Percentiles rank a stretch among this genome's conserved stretches.
phyloP scores from a whole-genome alignment of 2,797 vertebrate species.

The Pristis pectinata region DNA sequence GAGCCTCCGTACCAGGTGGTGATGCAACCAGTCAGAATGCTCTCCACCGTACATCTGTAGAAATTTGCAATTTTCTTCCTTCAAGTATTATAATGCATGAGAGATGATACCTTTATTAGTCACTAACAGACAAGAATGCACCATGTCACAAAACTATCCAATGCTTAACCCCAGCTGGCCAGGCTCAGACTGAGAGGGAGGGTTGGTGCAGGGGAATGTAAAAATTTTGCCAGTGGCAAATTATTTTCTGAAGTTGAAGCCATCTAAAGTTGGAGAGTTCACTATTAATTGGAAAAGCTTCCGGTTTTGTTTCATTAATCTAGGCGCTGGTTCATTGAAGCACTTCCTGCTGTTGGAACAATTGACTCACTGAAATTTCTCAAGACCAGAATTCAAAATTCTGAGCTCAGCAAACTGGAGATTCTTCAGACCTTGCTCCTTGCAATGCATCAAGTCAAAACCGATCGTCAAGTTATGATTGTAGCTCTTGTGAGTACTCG shows the following conservation, averaged over 20 bases:
- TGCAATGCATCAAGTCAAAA: conserved; percentile 57
- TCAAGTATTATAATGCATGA: neutral
- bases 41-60: too few species aligned
- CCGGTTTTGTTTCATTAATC: neutral
- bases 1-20: too few species aligned
- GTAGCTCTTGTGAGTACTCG: conserved; percentile 47
- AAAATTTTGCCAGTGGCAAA: neutral
- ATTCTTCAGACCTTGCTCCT: conserved; percentile 55
- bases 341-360: conserved; percentile 57
- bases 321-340: conserved; percentile 71
- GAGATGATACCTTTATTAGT: neutral
- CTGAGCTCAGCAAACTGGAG: conserved; percentile 56
- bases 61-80: neutral
- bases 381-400: conserved; percentile 55
- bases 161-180: neutral
- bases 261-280: too few species aligned
- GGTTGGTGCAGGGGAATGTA: neutral
- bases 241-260: too few species aligned
- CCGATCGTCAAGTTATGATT: conserved; percentile 43
- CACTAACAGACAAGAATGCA: neutral
- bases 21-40: too few species aligned
- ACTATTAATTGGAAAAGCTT: neutral
- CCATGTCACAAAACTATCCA: neutral
- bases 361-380: conserved; percentile 63
- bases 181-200: neutral